Conservation (phyloP, 2,888 invertebrate species). For the Icerya purchasi region DNA sequence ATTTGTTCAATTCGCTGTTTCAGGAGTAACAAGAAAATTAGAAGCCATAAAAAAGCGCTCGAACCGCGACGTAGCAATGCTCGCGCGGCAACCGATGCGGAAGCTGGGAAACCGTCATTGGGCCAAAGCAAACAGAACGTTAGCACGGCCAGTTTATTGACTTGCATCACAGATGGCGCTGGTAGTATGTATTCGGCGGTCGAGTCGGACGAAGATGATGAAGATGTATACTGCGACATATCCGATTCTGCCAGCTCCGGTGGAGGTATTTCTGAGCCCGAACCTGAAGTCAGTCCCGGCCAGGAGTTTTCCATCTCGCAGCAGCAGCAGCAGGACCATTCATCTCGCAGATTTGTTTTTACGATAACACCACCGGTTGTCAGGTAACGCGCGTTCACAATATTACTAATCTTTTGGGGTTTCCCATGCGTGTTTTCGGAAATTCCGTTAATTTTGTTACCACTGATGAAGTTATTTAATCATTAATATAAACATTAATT, state of each 20-base stretch:
- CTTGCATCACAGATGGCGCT: not conserved
- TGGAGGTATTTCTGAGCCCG: too few species aligned
- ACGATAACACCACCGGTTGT: not conserved
- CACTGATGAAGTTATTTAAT: too few species aligned
- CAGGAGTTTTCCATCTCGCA: not conserved
- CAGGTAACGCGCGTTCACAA: not conserved
- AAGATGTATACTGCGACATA: slow-evolving; percentile 16
- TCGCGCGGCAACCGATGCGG: not conserved
- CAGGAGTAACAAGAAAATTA: too few species aligned
- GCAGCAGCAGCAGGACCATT: not conserved
- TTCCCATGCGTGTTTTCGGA: too few species aligned
- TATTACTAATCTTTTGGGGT: too few species aligned
- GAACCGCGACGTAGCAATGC: too few species aligned
- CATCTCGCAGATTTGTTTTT: not conserved
- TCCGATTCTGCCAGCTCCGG: slow-evolving; percentile 8
- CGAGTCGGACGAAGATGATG: slow-evolving; percentile 20
- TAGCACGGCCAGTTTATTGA: not conserved
- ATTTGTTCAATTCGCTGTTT: too few species aligned
- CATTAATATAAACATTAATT: too few species aligned
- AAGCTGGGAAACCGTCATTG: not conserved
- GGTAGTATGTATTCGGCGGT: slow-evolving; percentile 17
- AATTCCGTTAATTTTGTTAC: too few species aligned
- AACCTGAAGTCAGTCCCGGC: not conserved
- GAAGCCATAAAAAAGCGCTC: too few species aligned
- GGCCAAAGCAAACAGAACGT: not conserved